A percentile compares a stretch with the other conserved stretches of the same genome.
These are phyloP conservation scores for Solenopsis fugax DNA, from an alignment of 1,140 invertebrate genomes.

Conservation along the genomic window DNA sequence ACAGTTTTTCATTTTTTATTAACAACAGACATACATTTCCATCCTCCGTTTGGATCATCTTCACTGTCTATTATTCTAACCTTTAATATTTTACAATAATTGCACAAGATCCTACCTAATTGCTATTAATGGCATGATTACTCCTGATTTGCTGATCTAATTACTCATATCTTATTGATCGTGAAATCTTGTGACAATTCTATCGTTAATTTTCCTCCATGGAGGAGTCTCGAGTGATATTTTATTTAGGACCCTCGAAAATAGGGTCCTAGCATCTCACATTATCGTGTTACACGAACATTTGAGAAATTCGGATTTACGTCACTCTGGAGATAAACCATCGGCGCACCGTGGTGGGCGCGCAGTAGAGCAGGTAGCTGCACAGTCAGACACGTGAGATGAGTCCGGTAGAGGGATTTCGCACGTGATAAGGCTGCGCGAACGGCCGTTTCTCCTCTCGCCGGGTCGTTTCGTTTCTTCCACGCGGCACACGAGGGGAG, in stretches of 20 bases:
- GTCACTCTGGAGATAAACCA: constrained; percentile 50
- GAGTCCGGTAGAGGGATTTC: constrained; percentile 69
- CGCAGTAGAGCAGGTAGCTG: constrained; percentile 49
- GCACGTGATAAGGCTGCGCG: constrained; percentile 73
- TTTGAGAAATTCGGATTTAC: constrained; percentile 58
- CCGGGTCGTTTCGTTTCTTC: constrained; percentile 53
- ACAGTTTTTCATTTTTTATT: no score
- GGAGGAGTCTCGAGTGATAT: background rate
- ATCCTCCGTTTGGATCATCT: no score
- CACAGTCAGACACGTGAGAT: constrained; percentile 64
- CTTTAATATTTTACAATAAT: no score
- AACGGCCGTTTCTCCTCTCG: constrained; percentile 65
- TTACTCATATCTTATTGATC: background rate
- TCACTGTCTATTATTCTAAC: no score
- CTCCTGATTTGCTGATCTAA: background rate
- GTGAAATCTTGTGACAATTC: background rate
- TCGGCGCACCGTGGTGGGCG: background rate
- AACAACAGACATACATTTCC: no score
- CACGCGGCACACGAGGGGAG: background rate
- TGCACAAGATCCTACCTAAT: no score
- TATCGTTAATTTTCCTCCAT: background rate
- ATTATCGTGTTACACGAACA: constrained; percentile 46
- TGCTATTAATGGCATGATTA: no score
- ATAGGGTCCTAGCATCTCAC: constrained; percentile 1
- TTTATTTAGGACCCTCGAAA: constrained; percentile 15